Conservation (phyloP, 2,797 vertebrate genomes). For the Tarsius wallacei region DNA sequence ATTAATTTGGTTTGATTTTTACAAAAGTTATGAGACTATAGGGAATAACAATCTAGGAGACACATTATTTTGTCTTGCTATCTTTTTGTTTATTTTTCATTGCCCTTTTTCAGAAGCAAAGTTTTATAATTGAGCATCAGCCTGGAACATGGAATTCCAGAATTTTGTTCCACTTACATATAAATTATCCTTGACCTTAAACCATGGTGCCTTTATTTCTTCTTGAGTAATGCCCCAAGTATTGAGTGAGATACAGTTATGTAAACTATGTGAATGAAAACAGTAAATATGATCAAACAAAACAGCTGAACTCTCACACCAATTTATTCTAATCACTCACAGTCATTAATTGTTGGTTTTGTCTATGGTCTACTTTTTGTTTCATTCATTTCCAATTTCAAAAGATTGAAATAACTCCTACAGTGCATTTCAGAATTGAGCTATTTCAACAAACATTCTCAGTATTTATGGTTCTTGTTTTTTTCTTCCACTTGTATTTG, state of each 20-base stretch:
- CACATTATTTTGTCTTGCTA: background rate
- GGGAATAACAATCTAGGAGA: background rate
- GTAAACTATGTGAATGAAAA: background rate
- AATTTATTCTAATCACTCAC: background rate
- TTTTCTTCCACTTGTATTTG: background rate
- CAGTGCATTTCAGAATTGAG: background rate
- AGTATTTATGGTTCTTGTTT: background rate
- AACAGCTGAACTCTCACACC: background rate
- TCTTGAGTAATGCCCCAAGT: background rate
- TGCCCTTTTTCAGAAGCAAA: background rate
- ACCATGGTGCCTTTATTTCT: background rate
- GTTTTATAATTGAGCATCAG: background rate
- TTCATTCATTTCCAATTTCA: background rate
- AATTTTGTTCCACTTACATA: background rate
- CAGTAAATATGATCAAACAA: background rate
- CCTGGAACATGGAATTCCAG: background rate
- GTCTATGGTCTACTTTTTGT: background rate
- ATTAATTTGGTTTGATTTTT: constrained; percentile 21
- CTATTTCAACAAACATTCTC: background rate
- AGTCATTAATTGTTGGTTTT: background rate
- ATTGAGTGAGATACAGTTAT: background rate
- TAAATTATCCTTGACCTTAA: background rate
- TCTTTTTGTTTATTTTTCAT: background rate
- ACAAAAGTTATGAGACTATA: background rate
- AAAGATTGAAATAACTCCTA: background rate